These are phyloP conservation scores for Lepisosteus osseus DNA, from an alignment of 2,113 vertebrate species.

Conservation along the genomic window DNA sequence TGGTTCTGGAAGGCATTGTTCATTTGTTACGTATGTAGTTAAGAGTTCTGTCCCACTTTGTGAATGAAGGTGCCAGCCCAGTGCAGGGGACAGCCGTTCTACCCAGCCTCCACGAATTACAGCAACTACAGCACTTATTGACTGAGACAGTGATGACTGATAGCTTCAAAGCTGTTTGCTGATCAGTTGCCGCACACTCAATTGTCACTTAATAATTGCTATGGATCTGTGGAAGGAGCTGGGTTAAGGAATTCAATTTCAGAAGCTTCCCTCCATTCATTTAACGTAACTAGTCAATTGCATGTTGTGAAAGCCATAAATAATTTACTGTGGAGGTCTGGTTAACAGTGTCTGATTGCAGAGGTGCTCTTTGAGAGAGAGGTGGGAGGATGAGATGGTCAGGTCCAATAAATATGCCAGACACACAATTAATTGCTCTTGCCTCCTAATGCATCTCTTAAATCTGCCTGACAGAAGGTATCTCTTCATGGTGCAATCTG, in stretches of 20 bases:
- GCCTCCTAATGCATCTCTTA: conserved; percentile 17
- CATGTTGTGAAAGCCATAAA: not conserved
- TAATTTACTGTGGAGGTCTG: not conserved
- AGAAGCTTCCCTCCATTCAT: not conserved
- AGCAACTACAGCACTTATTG: not conserved
- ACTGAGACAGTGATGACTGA: not conserved
- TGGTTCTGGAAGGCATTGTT: too few relatives aligned
- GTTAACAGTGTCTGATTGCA: conserved; percentile 6
- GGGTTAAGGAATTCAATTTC: conserved; percentile 16
- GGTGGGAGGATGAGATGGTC: not conserved
- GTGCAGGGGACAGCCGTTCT: too few relatives aligned
- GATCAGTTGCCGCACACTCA: not conserved
- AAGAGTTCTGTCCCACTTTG: too few relatives aligned
- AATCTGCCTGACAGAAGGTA: conserved; percentile 14
- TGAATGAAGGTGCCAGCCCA: too few relatives aligned
- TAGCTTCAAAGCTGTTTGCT: not conserved
- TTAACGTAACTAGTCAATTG: conserved; percentile 10
- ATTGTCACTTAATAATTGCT: conserved; percentile 12
- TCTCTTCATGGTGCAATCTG: not conserved
- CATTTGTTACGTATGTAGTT: too few relatives aligned
- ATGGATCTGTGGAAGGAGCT: not conserved
- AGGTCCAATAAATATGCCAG: conserved; percentile 7
- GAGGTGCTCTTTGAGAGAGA: not conserved
- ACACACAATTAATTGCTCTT: conserved; percentile 20
- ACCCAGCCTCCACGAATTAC: too few relatives aligned